These are phyloP conservation scores for Etia nguti DNA, from an alignment of 2,113 vertebrate species.

Conservation along the genomic window DNA sequence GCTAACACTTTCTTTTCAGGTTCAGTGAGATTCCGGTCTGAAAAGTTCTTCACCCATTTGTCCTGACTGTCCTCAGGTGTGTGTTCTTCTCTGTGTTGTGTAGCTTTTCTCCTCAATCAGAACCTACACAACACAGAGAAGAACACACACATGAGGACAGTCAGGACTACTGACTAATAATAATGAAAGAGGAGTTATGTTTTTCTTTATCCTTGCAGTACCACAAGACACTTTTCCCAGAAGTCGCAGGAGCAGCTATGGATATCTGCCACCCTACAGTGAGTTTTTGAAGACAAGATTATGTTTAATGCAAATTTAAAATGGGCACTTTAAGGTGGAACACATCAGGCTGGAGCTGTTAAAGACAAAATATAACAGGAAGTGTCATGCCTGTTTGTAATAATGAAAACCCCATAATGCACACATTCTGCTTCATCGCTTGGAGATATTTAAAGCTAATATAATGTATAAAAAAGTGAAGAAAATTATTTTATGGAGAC, in stretches of 20 bases:
- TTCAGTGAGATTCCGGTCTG: too few species aligned
- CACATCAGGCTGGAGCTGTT: accelerated
- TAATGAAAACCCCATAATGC: accelerated
- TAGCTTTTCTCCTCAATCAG: too few species aligned
- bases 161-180: background rate
- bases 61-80: too few species aligned
- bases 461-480: background rate
- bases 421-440: accelerated
- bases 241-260: accelerated
- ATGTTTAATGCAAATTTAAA: background rate
- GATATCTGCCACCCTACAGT: accelerated
- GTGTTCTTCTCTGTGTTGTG: too few species aligned
- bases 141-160: too few species aligned
- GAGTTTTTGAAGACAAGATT: background rate
- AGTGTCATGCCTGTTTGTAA: background rate
- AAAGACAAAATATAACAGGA: background rate
- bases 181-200: accelerated
- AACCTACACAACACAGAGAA: too few species aligned
- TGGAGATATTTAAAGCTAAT: accelerated
- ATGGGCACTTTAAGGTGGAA: background rate
- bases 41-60: too few species aligned
- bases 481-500: background rate
- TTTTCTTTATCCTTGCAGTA: background rate
- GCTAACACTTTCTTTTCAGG: too few species aligned
- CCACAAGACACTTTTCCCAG: background rate